Evolutionary conservation across 2,113 vertebrate species (phyloP).

Genomic region (Alces alces): DNA sequence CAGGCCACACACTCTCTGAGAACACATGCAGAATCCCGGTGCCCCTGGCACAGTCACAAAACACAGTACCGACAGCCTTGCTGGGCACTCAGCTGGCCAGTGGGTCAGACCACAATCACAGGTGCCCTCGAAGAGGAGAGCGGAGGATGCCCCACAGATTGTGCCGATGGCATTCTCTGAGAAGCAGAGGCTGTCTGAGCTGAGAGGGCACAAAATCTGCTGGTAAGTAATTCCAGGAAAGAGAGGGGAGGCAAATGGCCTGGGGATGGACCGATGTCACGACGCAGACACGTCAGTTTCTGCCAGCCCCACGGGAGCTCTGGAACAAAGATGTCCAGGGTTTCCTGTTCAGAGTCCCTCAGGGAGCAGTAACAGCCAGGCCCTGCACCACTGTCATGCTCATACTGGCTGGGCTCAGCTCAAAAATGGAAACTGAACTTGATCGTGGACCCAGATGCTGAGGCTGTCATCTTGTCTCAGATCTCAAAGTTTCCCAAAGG

Average conservation of each 20-base stretch:
- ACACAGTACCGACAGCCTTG: neutral
- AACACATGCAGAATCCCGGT: neutral
- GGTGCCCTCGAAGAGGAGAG: neutral
- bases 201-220: neutral
- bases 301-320: accelerated
- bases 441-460: neutral
- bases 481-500: neutral
- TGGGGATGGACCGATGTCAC: too few relatives aligned
- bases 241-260: neutral
- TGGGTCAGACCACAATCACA: neutral
- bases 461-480: neutral
- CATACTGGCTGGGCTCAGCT: neutral
- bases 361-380: neutral
- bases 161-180: neutral
- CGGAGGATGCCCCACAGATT: neutral
- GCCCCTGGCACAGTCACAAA: neutral
- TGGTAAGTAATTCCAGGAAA: neutral
- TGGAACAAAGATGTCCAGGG: neutral
- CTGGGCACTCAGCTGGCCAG: neutral
- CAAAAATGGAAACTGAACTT: neutral
- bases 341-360: neutral
- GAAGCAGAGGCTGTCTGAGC: neutral
- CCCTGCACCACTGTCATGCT: neutral
- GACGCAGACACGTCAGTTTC: neutral
- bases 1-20: neutral